Percentiles rank a stretch among this genome's conserved stretches.
phyloP scores from a whole-genome alignment of 1,140 invertebrate genomes.

The Aricia agestis region DNA sequence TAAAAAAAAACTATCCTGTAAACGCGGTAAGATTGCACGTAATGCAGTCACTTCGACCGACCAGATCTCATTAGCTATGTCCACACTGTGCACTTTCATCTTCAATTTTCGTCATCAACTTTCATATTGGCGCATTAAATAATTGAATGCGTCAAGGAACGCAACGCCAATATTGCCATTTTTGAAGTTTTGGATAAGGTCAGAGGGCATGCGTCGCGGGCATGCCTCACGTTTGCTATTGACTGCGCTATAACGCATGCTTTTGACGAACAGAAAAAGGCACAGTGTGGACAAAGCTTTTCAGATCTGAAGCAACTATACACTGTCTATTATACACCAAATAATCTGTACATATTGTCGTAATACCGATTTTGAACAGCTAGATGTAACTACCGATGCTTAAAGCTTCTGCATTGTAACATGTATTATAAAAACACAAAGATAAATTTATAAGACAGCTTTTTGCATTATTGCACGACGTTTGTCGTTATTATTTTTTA shows the following conservation, averaged over 20 bases:
- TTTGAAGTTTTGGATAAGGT: too few relatives aligned
- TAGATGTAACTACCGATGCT: conserved; percentile 56
- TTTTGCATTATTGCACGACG: conserved; percentile 57
- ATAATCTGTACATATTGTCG: conserved; percentile 69
- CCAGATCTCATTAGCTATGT: too few relatives aligned
- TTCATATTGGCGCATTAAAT: too few relatives aligned
- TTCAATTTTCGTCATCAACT: too few relatives aligned
- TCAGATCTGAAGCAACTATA: conserved; percentile 69
- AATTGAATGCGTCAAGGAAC: too few relatives aligned
- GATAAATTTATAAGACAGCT: conserved; percentile 60
- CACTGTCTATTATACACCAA: conserved; percentile 62
- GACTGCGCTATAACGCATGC: too few relatives aligned
- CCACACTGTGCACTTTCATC: too few relatives aligned
- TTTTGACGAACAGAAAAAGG: too few relatives aligned
- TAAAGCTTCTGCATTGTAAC: conserved; percentile 60
- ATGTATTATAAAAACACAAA: conserved; percentile 41
- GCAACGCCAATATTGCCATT: too few relatives aligned
- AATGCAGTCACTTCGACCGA: conserved; percentile 70
- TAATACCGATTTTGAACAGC: conserved; percentile 52
- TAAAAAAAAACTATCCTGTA: conserved; percentile 68
- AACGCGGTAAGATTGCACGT: conserved; percentile 63
- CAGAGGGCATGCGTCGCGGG: too few relatives aligned
- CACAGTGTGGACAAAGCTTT: too few relatives aligned
- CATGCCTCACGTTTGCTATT: too few relatives aligned
- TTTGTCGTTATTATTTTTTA: conserved; percentile 62